Evolutionary conservation across 2,797 vertebrate genomes (phyloP).

Genomic region (Diceros bicornis): DNA sequence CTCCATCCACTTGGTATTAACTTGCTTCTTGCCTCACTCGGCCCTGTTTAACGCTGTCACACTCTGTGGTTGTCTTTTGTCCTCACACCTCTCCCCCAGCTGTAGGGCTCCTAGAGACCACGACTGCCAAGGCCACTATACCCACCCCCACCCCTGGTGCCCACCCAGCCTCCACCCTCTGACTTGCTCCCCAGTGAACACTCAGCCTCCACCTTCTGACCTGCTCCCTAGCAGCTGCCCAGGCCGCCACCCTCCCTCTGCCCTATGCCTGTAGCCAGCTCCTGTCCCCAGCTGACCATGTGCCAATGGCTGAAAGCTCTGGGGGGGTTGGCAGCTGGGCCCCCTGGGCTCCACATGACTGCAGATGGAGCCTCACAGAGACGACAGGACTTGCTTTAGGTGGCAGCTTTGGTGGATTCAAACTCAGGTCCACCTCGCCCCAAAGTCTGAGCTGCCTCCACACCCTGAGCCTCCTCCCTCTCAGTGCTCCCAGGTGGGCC

Average conservation of each 20-base stretch:
- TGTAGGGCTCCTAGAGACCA: not conserved
- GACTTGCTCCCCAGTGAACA: no score
- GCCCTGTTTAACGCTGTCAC: not conserved
- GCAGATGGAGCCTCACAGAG: not conserved
- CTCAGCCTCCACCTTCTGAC: no score
- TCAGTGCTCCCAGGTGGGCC: not conserved
- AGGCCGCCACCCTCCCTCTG: not conserved
- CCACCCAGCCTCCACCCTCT: not conserved
- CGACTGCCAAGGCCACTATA: not conserved
- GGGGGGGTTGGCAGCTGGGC: not conserved
- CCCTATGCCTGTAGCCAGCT: not conserved
- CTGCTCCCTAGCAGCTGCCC: no score
- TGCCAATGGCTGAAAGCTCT: not conserved
- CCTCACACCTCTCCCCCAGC: not conserved
- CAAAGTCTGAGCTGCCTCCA: not conserved
- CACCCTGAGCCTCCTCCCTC: not conserved
- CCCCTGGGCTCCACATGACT: not conserved
- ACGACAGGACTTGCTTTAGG: not conserved
- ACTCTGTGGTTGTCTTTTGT: not conserved
- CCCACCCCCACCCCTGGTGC: not conserved
- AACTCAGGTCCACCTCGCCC: not conserved
- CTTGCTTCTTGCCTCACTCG: not conserved
- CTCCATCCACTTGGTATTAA: fast-evolving
- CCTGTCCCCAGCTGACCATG: not conserved
- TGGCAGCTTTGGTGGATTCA: not conserved